phyloP scores from a whole-genome alignment of 2,113 vertebrate genomes.

The Paracanthobrama guichenoti region DNA sequence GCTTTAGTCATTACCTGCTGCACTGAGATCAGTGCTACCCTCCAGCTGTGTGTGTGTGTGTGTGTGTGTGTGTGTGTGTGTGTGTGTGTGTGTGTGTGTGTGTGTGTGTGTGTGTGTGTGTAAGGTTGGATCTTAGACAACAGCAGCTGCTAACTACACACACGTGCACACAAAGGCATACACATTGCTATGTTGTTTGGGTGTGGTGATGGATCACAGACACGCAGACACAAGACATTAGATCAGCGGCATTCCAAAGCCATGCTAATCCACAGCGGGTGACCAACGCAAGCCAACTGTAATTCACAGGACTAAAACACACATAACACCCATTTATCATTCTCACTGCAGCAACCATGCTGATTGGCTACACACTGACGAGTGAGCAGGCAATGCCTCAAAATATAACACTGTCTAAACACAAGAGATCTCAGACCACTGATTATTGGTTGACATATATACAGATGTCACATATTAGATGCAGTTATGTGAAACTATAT shows the following conservation, averaged over 20 bases:
- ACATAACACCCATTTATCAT: conserved; percentile 30
- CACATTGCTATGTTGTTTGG: conserved; percentile 55
- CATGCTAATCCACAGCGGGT: conserved; percentile 61
- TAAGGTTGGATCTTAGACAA: conserved; percentile 15
- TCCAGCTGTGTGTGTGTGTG: conserved; percentile 39
- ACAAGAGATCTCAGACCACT: conserved; percentile 37
- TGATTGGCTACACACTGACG: conserved; percentile 34
- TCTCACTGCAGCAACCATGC: background rate
- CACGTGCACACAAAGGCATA: conserved; percentile 49
- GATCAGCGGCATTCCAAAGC: conserved; percentile 66
- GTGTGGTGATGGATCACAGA: conserved; percentile 63
- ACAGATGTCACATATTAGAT: conserved; percentile 27
- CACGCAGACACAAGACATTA: conserved; percentile 64
- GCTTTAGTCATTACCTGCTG: conserved; percentile 76
- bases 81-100: conserved; percentile 28
- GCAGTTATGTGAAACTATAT: conserved; percentile 23
- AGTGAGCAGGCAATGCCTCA: conserved; percentile 45
- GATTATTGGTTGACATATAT: conserved; percentile 40
- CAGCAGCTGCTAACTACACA: conserved; percentile 44
- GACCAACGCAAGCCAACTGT: conserved; percentile 41
- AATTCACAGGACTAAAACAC: conserved; percentile 40
- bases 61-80: conserved; percentile 32
- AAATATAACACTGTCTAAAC: conserved; percentile 46
- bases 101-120: conserved; percentile 24
- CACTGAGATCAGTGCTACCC: conserved; percentile 17